phyloP scores from a whole-genome alignment of 2,797 vertebrate species.

The Danio aesculapii region DNA sequence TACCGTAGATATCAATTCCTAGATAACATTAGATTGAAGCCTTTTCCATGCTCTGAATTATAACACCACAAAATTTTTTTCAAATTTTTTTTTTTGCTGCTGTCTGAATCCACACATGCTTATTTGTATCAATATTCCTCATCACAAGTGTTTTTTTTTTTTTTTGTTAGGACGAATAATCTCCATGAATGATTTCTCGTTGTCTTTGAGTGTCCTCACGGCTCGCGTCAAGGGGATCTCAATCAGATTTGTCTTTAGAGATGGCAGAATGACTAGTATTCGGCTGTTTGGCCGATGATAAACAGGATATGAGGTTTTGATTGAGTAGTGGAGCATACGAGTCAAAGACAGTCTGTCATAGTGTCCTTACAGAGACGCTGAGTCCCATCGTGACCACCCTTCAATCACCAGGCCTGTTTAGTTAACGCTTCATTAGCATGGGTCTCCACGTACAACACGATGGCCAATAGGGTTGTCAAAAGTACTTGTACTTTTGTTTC shows the following conservation, averaged over 20 bases:
- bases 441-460: conserved; percentile 18
- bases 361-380: conserved; percentile 48
- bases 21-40: conserved; percentile 68
- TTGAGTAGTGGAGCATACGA: conserved; percentile 55
- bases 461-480: conserved; percentile 12
- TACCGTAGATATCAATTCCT: not conserved
- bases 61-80: conserved; percentile 64
- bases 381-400: conserved; percentile 59
- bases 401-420: conserved; percentile 54
- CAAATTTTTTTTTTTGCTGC: conserved; percentile 53
- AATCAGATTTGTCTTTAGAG: conserved; percentile 57
- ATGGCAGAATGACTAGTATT: conserved; percentile 52
- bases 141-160: not conserved
- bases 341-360: conserved; percentile 58
- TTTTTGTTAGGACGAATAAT: conserved; percentile 24
- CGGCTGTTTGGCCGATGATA: conserved; percentile 53
- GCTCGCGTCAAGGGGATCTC: conserved; percentile 54
- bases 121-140: not conserved
- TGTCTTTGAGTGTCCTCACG: conserved; percentile 40
- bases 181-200: conserved; percentile 19
- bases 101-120: not conserved
- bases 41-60: conserved; percentile 60
- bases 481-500: not conserved
- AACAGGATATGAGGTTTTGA: conserved; percentile 57
- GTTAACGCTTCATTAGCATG: conserved; percentile 59